Conservation (phyloP, 2,113 vertebrate species). For the Thamnaconus septentrionalis region DNA sequence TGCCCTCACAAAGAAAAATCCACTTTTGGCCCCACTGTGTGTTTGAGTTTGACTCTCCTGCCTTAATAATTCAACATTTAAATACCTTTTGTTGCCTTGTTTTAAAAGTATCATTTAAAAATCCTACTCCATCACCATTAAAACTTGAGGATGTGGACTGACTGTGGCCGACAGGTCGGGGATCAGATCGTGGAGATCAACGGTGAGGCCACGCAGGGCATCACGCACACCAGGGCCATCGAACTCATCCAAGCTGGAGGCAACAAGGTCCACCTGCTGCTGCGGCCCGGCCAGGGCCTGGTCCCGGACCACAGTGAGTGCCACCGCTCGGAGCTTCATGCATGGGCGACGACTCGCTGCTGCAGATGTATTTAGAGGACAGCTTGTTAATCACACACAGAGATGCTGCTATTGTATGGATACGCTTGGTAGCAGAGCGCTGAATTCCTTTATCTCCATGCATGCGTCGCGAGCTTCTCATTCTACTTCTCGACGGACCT, state of each 20-base stretch:
- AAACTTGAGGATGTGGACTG: not conserved
- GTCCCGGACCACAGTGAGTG: slow-evolving; percentile 93
- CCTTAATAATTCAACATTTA: too few species aligned
- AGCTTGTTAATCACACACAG: slow-evolving; percentile 23
- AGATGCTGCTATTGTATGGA: slow-evolving; percentile 41
- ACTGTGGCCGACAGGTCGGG: slow-evolving; percentile 81
- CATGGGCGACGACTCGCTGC: slow-evolving; percentile 1
- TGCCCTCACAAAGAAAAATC: not conserved
- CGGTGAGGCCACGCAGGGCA: slow-evolving; percentile 94
- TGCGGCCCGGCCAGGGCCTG: slow-evolving; percentile 89
- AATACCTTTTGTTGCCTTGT: too few species aligned
- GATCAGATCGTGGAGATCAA: slow-evolving; percentile 99
- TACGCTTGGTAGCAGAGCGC: slow-evolving; percentile 41
- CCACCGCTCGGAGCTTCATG: not conserved
- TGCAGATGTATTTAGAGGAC: slow-evolving; percentile 13
- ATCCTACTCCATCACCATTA: too few species aligned
- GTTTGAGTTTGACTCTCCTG: too few species aligned
- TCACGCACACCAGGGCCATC: slow-evolving; percentile 96
- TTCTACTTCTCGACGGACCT: slow-evolving; percentile 38
- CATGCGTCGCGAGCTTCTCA: slow-evolving; percentile 62
- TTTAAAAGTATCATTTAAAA: too few species aligned
- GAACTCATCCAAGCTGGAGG: slow-evolving; percentile 97
- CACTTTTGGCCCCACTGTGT: too few species aligned
- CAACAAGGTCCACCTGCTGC: slow-evolving; percentile 89
- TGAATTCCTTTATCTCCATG: slow-evolving; percentile 51